phyloP scores from a whole-genome alignment of 2,888 invertebrate species.

The Choristoneura rosaceana region DNA sequence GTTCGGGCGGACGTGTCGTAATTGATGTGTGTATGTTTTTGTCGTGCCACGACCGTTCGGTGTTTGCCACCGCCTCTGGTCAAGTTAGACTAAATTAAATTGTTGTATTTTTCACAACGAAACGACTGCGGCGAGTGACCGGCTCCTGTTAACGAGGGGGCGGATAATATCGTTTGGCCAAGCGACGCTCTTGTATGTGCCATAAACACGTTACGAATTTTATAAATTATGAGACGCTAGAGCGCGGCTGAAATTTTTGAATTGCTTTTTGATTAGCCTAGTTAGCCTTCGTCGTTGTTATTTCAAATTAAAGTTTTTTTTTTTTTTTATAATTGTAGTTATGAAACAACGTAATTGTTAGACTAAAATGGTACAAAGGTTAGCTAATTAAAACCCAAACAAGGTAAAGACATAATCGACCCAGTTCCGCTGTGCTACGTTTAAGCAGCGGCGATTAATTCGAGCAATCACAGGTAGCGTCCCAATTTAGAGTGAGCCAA shows the following conservation, averaged over 20 bases:
- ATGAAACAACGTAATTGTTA: not conserved
- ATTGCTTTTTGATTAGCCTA: conserved; percentile 25
- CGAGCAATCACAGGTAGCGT: conserved; percentile 69
- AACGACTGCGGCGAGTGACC: conserved; percentile 68
- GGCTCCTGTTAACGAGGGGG: conserved; percentile 67
- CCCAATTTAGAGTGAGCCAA: conserved; percentile 74
- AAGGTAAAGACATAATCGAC: not conserved
- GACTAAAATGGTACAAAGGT: not conserved
- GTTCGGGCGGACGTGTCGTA: conserved; percentile 61
- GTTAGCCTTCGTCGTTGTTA: not conserved
- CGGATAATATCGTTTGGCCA: conserved; percentile 68
- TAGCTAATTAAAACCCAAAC: conserved; percentile 1
- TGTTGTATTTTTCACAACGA: conserved; percentile 80
- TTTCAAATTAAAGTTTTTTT: not conserved
- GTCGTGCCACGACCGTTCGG: conserved; percentile 66
- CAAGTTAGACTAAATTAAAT: conserved; percentile 83
- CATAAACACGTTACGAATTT: conserved; percentile 54
- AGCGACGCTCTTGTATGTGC: conserved; percentile 51
- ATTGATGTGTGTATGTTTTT: conserved; percentile 82
- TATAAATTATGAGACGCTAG: conserved; percentile 52
- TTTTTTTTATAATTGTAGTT: not conserved
- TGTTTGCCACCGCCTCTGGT: conserved; percentile 70
- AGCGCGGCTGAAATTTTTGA: conserved; percentile 41
- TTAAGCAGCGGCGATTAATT: conserved; percentile 61
- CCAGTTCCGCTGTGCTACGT: conserved; percentile 33